Conservation (phyloP, 2,113 vertebrate species). For the Actenoides lindsayi region DNA sequence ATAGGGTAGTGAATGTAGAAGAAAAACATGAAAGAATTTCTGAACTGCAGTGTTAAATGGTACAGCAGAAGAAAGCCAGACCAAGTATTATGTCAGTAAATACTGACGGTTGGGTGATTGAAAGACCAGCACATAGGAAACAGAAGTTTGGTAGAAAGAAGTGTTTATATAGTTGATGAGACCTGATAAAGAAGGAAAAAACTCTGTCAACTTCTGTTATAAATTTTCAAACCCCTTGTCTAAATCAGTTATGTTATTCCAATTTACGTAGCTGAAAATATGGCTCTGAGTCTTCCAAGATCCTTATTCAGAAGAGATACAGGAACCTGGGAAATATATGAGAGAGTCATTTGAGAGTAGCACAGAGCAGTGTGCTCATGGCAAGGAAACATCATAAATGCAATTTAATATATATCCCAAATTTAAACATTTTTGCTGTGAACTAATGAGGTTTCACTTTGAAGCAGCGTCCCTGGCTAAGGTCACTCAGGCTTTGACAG, state of each 20-base stretch:
- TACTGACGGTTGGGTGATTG: not conserved
- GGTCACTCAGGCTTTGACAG: not conserved
- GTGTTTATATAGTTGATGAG: not conserved
- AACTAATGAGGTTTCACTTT: not conserved
- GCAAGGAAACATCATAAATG: not conserved
- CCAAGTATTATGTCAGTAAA: not conserved
- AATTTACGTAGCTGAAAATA: not conserved
- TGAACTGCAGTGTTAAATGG: not conserved
- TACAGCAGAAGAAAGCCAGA: not conserved
- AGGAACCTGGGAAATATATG: not conserved
- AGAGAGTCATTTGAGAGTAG: not conserved
- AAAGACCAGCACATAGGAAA: not conserved
- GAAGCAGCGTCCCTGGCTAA: not conserved
- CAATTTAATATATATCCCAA: not conserved
- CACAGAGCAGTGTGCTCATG: not conserved
- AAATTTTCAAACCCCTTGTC: conserved; percentile 5
- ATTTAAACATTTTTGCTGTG: not conserved
- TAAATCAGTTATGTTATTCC: not conserved
- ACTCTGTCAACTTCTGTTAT: not conserved
- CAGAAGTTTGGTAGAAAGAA: not conserved
- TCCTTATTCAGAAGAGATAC: not conserved
- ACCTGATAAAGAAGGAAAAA: not conserved
- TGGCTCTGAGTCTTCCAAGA: not conserved
- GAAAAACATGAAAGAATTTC: not conserved
- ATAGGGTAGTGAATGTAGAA: not conserved